Base-by-base conservation (phyloP, 2,888 invertebrate genomes). In the Caenorhabditis angaria region DNA sequence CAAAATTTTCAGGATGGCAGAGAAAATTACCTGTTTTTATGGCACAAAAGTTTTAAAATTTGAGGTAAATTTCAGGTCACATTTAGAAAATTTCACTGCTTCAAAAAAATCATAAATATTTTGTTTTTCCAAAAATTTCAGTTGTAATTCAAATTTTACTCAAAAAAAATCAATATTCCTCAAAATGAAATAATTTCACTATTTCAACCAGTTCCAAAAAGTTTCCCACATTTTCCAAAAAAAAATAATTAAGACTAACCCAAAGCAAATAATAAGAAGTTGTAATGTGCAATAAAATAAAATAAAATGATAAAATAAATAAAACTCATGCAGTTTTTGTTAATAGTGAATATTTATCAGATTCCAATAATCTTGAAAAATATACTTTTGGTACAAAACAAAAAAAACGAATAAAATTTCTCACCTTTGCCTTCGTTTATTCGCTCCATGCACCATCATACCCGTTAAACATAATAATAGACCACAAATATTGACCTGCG, bases 391-490 rank as follows among this genome's bases (percentile, higher is more conserved):
- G 35, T 6, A 25, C 25, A 61, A 61, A 29, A 55, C 2, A 47
- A 61, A 51, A 18, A 47, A 53, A 32, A 25, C n/a, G n/a, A 27
- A 51, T 28, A 20, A 24, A 48, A 24, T 35, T 8, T 28, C 65
- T 29, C 50, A 77, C 77, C 80, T 65, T 50, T 77, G 80, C n/a
- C 75, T n/a, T 41, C 79, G 27, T 54, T 75, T 66, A 35, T 72
- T 71, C 65, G 78, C 65, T 55, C 76, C 77, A 58, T 80, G 80
- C 0, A 80, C 48, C 29, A 60, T 41, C 76, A 80, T 77, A 41
- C 80, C 97, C 56, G 92, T 90, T 74, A 99, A 90, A 87, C 97
- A 97, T 63, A 96, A 90, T 10, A 92, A 89, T 70, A 99, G 90
- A 0, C 99, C 99, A 6, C 93, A 89, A 28, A 92, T 91, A 89